These are phyloP conservation scores for Acronicta alni DNA, from an alignment of 2,888 invertebrate species.

Conservation along the genomic window DNA sequence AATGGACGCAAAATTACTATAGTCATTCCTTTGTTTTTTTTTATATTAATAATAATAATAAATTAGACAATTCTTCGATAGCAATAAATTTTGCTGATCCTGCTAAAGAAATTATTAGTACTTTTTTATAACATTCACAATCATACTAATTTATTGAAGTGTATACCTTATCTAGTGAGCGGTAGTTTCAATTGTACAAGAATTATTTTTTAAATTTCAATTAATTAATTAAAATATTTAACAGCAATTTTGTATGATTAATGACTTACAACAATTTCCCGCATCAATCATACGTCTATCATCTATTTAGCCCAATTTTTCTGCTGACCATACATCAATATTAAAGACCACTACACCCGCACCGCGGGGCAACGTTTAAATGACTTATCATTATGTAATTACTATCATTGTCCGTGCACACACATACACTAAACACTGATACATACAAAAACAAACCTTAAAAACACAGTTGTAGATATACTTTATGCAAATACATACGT, in stretches of 20 bases:
- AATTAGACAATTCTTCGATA: too few species aligned
- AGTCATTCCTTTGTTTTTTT: too few species aligned
- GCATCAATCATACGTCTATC: constrained; percentile 22
- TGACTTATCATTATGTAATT: constrained; percentile 89
- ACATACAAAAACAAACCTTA: constrained; percentile 13
- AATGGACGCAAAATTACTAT: too few species aligned
- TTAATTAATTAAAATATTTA: not conserved
- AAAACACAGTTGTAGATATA: constrained; percentile 7
- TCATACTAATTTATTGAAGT: too few species aligned
- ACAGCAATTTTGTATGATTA: constrained; percentile 1
- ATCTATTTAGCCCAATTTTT: constrained; percentile 41
- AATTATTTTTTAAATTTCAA: not conserved
- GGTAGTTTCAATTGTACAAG: too few species aligned
- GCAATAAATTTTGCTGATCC: too few species aligned
- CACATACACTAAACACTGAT: constrained; percentile 48
- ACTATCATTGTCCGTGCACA: constrained; percentile 85
- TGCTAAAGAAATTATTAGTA: too few species aligned
- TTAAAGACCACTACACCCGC: constrained; percentile 77
- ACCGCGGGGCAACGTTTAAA: constrained; percentile 85
- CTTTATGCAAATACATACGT: constrained; percentile 49
- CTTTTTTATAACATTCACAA: too few species aligned
- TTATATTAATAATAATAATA: too few species aligned
- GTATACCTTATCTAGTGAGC: too few species aligned
- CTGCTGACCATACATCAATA: constrained; percentile 72
- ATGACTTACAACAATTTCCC: not conserved